These are phyloP conservation scores for Periophthalmus modestus DNA, from an alignment of 2,113 vertebrate species.

Conservation along the genomic window DNA sequence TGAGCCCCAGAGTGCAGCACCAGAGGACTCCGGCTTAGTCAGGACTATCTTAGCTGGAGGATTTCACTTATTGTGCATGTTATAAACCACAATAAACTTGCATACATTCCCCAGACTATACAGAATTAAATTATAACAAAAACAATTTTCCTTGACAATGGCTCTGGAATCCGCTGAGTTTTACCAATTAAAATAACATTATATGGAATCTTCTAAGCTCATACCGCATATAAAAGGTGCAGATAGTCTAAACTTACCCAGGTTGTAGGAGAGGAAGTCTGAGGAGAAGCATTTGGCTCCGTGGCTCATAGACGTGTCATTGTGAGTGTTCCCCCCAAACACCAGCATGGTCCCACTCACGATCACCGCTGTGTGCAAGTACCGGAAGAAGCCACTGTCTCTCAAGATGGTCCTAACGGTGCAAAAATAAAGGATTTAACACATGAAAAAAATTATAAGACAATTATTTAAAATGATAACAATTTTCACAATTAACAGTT, in stretches of 20 bases:
- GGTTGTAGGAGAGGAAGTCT: slow-evolving; percentile 93
- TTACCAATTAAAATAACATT: neutral
- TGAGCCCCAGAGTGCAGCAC: no score
- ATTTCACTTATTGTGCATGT: no score
- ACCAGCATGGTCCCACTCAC: slow-evolving; percentile 91
- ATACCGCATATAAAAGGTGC: neutral
- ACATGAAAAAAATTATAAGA: no score
- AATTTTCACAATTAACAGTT: no score
- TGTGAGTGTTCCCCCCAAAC: slow-evolving; percentile 98
- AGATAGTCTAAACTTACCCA: slow-evolving; percentile 80
- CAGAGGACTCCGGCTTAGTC: no score
- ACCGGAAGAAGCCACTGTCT: slow-evolving; percentile 93
- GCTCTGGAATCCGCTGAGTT: neutral
- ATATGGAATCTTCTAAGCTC: neutral
- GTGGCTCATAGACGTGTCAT: slow-evolving; percentile 97
- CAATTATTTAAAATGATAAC: no score
- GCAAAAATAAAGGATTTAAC: neutral
- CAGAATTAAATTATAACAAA: neutral
- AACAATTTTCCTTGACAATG: no score
- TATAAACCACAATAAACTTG: no score
- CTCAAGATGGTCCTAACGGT: slow-evolving; percentile 87
- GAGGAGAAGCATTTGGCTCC: slow-evolving; percentile 98
- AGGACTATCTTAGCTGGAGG: no score
- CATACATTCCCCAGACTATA: no score
- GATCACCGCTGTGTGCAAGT: slow-evolving; percentile 92